Evolutionary conservation across 2,797 vertebrate genomes (phyloP), one percentile per base, ranked within the genome.

Genomic region (Dendrocincla fuliginosa): DNA sequence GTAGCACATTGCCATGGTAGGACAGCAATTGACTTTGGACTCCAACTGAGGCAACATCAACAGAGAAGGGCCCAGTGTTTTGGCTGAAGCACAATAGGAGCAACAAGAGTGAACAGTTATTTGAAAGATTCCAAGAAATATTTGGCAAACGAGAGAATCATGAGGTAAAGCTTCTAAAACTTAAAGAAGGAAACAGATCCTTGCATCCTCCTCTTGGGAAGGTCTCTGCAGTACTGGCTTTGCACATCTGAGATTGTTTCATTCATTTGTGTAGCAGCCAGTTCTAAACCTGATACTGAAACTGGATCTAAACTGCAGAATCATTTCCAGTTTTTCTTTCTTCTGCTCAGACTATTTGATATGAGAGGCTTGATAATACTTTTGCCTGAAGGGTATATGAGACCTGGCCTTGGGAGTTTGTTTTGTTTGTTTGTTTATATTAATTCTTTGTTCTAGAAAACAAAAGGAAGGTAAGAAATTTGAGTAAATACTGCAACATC

Each of bases 101-200:
- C 71, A 46, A 25, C 25, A 73, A 67, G 70, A 92, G 87, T 84
- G 69, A 84, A 70, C 85, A 84, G 13, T 85, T 75, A 68, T n/a
- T 68, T 84, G 60, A 95, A 68, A 67, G 69, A 89, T 28, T 93
- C 80, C 91, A 89, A 90, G 75, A 92, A 84, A 75, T 95, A 75
- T 68, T 87, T 95, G 94, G 91, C 95, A 89, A 76, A 87, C 22
- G 23, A 28, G 20, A 42, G 42, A 60, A 19, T 89, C 76, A 69
- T 95, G 89, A 96, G 67, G 50, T 77, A 94, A 93, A 82, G 64
- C 71, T 90, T 92, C 79, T 93, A 84, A 94, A 95, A 88, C 64
- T 71, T 77, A 32, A 85, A 93, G 89, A 60, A 94, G 88, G 91
- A 92, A 83, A 73, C 35, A 71, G 57, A 86, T 91, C 61, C 56